Conservation (phyloP, 2,888 invertebrate species). For the Cecidostiba fungosa region DNA sequence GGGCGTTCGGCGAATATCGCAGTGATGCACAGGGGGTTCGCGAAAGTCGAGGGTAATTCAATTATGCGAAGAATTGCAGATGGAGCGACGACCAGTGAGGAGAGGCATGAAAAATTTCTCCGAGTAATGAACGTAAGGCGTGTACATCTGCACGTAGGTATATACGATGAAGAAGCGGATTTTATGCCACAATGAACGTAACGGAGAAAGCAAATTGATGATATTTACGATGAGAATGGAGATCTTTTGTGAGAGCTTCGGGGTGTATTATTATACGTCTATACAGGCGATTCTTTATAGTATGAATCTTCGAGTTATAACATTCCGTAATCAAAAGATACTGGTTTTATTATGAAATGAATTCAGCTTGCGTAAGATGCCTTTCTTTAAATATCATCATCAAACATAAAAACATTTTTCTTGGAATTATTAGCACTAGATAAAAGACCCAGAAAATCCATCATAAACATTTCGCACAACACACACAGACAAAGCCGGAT, state of each 20-base stretch:
- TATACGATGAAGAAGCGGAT: conserved; percentile 32
- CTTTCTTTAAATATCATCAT: too few relatives aligned
- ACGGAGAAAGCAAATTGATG: conserved; percentile 20
- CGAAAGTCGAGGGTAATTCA: conserved; percentile 12
- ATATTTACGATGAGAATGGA: conserved; percentile 36
- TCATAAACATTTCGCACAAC: neutral
- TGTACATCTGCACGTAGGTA: too few relatives aligned
- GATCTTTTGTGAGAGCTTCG: neutral
- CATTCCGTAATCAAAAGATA: neutral
- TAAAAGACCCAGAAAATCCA: neutral
- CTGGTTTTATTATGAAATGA: too few relatives aligned
- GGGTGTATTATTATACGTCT: neutral
- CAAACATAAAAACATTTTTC: neutral
- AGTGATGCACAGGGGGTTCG: neutral
- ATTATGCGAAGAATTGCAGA: conserved; percentile 25
- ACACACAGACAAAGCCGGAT: neutral
- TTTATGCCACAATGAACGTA: conserved; percentile 7
- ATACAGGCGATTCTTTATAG: neutral
- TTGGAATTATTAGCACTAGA: neutral
- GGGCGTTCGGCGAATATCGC: neutral
- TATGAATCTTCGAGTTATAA: neutral
- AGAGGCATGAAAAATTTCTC: conserved; percentile 21
- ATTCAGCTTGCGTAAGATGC: too few relatives aligned
- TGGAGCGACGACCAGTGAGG: neutral
- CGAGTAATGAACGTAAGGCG: neutral